Evolutionary conservation across 2,888 invertebrate species (phyloP).

Genomic region (Gnatocerus cornutus): DNA sequence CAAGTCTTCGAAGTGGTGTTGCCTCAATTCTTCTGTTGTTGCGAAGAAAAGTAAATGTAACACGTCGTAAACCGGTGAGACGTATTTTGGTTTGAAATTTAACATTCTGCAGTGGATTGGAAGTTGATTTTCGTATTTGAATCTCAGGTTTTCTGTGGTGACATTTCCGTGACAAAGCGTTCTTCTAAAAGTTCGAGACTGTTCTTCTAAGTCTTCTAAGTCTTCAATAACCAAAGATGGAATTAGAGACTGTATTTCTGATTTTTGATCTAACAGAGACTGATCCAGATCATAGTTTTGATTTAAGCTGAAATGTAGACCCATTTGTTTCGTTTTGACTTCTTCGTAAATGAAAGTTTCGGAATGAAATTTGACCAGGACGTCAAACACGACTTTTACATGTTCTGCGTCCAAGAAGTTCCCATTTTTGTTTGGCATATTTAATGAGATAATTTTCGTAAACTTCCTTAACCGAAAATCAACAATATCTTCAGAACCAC

Average conservation of each 20-base stretch:
- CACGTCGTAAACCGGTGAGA: slow-evolving; percentile 48
- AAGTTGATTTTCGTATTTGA: slow-evolving; percentile 39
- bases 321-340: slow-evolving; percentile 8
- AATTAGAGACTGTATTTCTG: slow-evolving; percentile 1
- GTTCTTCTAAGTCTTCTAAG: slow-evolving; percentile 2
- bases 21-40: slow-evolving; percentile 18
- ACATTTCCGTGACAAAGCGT: slow-evolving; percentile 50
- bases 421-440: no score
- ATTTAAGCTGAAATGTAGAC: neutral
- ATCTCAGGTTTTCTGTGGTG: slow-evolving; percentile 44
- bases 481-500: no score
- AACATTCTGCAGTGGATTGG: slow-evolving; percentile 47
- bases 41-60: slow-evolving; percentile 31
- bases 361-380: slow-evolving; percentile 67
- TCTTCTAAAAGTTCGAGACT: slow-evolving; percentile 32
- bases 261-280: neutral
- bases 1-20: slow-evolving; percentile 17
- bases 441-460: no score
- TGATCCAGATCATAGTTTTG: neutral
- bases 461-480: no score
- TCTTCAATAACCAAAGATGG: slow-evolving; percentile 7
- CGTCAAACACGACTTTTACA: slow-evolving; percentile 58
- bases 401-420: neutral
- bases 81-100: slow-evolving; percentile 47
- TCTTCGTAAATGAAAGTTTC: slow-evolving; percentile 66